phyloP scores from a whole-genome alignment of 2,888 invertebrate species.

The Macaria notata region DNA sequence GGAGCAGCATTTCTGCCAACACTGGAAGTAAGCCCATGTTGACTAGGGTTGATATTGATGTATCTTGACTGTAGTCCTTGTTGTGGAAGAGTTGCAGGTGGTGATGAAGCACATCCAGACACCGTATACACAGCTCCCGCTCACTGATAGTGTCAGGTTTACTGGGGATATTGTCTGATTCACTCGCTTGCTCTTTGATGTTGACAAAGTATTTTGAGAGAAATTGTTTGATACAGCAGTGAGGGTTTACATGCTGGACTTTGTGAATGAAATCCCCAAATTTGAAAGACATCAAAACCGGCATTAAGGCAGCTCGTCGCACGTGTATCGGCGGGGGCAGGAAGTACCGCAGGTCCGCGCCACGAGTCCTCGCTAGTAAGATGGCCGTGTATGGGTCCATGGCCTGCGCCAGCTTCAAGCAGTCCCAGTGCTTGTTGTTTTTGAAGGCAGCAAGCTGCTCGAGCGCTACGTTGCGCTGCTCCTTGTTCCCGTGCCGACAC shows the following conservation, averaged over 20 bases:
- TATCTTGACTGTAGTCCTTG: slow-evolving; percentile 52
- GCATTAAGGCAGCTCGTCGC: slow-evolving; percentile 57
- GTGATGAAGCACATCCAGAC: slow-evolving; percentile 70
- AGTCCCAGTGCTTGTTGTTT: slow-evolving; percentile 86
- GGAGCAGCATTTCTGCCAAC: slow-evolving; percentile 62
- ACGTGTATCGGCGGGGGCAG: slow-evolving; percentile 85
- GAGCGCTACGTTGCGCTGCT: slow-evolving; percentile 85
- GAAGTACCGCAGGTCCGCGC: slow-evolving; percentile 88
- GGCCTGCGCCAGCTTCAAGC: slow-evolving; percentile 89
- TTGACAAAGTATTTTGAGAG: slow-evolving; percentile 68
- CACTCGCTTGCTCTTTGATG: slow-evolving; percentile 66
- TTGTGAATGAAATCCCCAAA: slow-evolving; percentile 57
- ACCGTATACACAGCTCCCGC: slow-evolving; percentile 62
- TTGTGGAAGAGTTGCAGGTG: slow-evolving; percentile 61
- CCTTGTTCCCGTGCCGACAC: slow-evolving; percentile 84
- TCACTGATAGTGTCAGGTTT: slow-evolving; percentile 72
- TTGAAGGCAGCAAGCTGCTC: slow-evolving; percentile 85
- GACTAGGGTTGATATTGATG: slow-evolving; percentile 48
- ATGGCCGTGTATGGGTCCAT: slow-evolving; percentile 89
- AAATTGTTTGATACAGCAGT: slow-evolving; percentile 67
- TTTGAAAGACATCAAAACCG: slow-evolving; percentile 68
- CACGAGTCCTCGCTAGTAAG: slow-evolving; percentile 87
- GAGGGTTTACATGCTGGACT: slow-evolving; percentile 55
- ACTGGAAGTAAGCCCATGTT: slow-evolving; percentile 54
- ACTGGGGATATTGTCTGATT: slow-evolving; percentile 60